Conservation (phyloP, 2,888 invertebrate genomes). For the Neuroscelio doddi region DNA sequence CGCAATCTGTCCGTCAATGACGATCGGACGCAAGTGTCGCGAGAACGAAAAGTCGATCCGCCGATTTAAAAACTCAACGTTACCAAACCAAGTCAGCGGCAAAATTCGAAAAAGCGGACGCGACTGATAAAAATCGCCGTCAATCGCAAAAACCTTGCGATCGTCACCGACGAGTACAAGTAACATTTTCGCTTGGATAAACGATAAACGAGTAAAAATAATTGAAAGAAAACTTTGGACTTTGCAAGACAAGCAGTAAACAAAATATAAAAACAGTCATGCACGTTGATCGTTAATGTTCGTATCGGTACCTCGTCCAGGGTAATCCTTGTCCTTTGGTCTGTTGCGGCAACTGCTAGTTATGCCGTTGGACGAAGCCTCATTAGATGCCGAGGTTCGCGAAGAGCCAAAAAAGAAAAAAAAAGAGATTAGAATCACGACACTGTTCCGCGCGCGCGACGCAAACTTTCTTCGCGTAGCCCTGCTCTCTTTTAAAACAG, state of each 20-base stretch:
- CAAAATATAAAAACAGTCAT: background rate
- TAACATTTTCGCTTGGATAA: too few relatives aligned
- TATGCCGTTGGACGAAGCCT: constrained; percentile 36
- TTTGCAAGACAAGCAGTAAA: too few relatives aligned
- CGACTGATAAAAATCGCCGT: too few relatives aligned
- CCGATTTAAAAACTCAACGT: too few relatives aligned
- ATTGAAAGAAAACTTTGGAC: too few relatives aligned
- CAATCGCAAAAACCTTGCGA: too few relatives aligned
- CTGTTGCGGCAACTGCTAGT: constrained; percentile 27
- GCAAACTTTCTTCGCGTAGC: constrained; percentile 18
- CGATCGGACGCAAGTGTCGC: background rate
- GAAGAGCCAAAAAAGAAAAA: background rate
- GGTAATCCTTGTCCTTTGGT: constrained; percentile 26
- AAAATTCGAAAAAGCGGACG: too few relatives aligned
- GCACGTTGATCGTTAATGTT: background rate
- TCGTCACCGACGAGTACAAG: too few relatives aligned
- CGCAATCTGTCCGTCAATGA: too few relatives aligned
- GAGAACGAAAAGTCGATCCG: too few relatives aligned
- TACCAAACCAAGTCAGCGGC: too few relatives aligned
- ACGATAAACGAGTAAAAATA: too few relatives aligned
- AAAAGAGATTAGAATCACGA: background rate
- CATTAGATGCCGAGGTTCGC: constrained; percentile 16
- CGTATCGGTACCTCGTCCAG: constrained; percentile 55
- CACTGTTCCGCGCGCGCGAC: constrained; percentile 11
- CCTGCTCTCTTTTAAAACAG: constrained; percentile 30